Percentiles rank a stretch among this genome's conserved stretches.
Conservation (phyloP, 2,888 invertebrate species). For the Hyalella azteca region DNA sequence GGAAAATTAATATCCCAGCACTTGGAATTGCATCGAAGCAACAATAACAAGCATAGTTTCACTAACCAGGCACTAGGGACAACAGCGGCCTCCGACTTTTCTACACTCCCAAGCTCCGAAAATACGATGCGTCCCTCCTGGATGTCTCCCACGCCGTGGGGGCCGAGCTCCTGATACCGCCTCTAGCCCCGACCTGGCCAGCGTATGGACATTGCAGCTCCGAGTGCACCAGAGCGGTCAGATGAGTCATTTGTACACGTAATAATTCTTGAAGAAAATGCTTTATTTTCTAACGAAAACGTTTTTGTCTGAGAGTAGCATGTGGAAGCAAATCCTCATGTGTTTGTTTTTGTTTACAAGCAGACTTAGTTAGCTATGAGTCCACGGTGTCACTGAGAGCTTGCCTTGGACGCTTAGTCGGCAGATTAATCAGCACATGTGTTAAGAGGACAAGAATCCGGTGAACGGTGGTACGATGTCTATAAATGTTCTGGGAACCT, state of each 20-base stretch:
- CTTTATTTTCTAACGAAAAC: no score
- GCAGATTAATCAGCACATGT: no score
- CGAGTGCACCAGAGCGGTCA: conserved; percentile 70
- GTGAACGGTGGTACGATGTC: no score
- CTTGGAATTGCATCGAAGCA: background rate
- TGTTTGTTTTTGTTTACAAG: no score
- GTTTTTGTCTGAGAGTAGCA: background rate
- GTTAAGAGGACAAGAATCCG: no score
- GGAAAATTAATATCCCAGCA: no score
- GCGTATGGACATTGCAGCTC: conserved; percentile 83
- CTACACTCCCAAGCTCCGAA: conserved; percentile 75
- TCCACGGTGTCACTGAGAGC: no score
- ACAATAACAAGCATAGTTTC: background rate
- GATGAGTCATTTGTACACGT: no score
- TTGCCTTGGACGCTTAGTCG: no score
- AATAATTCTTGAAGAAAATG: no score
- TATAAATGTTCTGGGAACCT: no score
- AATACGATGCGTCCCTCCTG: conserved; percentile 80
- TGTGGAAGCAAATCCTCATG: background rate
- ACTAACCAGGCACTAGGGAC: conserved; percentile 59
- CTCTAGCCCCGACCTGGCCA: conserved; percentile 76
- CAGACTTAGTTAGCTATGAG: conserved; percentile 60
- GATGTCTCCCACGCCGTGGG: conserved; percentile 80
- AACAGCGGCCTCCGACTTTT: conserved; percentile 75
- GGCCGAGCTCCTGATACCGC: conserved; percentile 83